These are phyloP conservation scores for Platysteira castanea DNA, from an alignment of 2,113 vertebrate species.

Conservation along the genomic window DNA sequence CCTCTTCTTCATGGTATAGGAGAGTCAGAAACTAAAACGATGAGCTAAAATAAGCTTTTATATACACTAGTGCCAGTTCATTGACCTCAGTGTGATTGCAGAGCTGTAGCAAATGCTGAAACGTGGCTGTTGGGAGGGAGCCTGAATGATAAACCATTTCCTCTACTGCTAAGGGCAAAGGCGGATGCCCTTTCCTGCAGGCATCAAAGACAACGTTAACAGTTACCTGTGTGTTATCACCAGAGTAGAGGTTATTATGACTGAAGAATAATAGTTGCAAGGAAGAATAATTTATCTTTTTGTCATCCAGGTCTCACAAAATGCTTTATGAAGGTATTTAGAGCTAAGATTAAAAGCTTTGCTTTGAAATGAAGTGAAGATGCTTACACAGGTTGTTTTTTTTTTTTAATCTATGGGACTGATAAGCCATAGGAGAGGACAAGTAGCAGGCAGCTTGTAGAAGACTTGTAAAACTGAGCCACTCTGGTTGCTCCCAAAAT, in stretches of 20 bases:
- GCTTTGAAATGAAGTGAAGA: not conserved
- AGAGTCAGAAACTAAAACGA: not conserved
- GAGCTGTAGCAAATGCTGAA: not conserved
- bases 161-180: not conserved
- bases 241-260: not conserved
- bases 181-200: not conserved
- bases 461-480: not conserved
- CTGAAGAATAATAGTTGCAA: not conserved
- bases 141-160: not conserved
- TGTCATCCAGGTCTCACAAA: not conserved
- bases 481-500: not conserved
- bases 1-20: not conserved
- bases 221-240: not conserved
- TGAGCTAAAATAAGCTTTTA: not conserved
- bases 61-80: not conserved
- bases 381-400: not conserved
- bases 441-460: not conserved
- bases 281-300: not conserved
- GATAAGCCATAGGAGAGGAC: not conserved
- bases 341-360: not conserved
- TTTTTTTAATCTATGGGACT: not conserved
- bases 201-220: not conserved
- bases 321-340: not conserved
- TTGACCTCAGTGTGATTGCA: not conserved
- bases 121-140: not conserved